These are phyloP conservation scores for Stylophora pistillata DNA, from an alignment of 64 coral and sea anemone genomes.

Conservation along the genomic window DNA sequence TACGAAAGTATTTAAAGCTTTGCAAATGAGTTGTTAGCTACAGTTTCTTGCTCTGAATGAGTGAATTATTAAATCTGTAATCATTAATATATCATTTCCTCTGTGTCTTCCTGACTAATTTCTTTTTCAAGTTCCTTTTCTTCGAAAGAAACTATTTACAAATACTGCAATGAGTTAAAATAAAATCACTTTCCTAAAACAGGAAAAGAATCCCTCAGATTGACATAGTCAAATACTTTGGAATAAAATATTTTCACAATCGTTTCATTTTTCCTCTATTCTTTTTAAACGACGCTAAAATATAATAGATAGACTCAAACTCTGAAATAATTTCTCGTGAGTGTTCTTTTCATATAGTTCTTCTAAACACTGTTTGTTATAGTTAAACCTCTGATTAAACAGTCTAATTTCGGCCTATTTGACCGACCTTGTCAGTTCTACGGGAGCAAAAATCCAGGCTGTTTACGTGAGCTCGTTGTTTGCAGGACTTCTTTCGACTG, in stretches of 20 bases:
- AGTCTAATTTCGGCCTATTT: not conserved
- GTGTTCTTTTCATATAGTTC: not conserved
- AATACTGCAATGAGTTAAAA: slow-evolving; percentile 9
- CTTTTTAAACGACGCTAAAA: not conserved
- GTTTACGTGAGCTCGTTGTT: not conserved
- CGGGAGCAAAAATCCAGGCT: no score
- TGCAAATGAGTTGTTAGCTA: slow-evolving; percentile 4
- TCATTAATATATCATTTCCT: slow-evolving; percentile 37
- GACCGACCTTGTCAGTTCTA: not conserved
- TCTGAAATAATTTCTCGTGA: not conserved
- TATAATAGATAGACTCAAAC: slow-evolving; percentile 43
- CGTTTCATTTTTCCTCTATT: slow-evolving; percentile 8
- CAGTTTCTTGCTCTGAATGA: not conserved
- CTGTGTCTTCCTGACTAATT: not conserved
- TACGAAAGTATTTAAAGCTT: slow-evolving; percentile 12
- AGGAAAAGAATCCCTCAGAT: slow-evolving; percentile 36
- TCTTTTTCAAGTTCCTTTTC: not conserved
- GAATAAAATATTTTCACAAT: slow-evolving; percentile 30
- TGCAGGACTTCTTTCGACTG: not conserved
- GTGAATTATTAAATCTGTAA: slow-evolving; percentile 42
- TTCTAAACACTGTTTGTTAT: slow-evolving; percentile 5
- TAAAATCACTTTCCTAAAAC: slow-evolving; percentile 26
- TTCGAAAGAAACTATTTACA: slow-evolving; percentile 15
- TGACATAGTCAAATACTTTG: slow-evolving; percentile 38
- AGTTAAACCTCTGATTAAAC: slow-evolving; percentile 14